phyloP scores from a whole-genome alignment of 2,797 vertebrate genomes.

The Myotis findleyi region DNA sequence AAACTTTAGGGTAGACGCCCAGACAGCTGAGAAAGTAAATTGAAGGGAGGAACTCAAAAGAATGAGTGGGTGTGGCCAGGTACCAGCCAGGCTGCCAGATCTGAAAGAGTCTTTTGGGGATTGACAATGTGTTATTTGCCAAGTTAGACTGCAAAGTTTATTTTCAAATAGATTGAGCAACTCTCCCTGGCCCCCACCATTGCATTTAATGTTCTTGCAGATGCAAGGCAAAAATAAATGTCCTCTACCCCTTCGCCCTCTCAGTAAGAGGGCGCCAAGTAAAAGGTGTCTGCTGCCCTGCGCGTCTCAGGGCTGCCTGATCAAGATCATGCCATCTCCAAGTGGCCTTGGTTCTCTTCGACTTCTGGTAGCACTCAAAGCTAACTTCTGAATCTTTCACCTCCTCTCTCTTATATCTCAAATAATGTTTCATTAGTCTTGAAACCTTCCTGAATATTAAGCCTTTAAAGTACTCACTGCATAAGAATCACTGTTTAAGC shows the following conservation, averaged over 20 bases:
- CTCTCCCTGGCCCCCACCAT: background rate
- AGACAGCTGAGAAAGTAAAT: background rate
- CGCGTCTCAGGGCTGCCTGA: background rate
- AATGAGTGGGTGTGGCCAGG: background rate
- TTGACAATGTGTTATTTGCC: background rate
- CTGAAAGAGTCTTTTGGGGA: background rate
- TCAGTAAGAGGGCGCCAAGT: background rate
- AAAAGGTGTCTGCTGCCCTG: background rate
- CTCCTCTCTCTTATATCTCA: background rate
- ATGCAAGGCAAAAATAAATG: background rate
- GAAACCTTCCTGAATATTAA: constrained; percentile 14
- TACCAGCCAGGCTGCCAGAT: background rate
- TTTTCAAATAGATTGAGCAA: background rate
- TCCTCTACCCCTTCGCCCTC: background rate
- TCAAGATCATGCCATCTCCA: background rate
- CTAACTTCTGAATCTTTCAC: background rate
- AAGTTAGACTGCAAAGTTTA: background rate
- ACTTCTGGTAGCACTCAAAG: background rate
- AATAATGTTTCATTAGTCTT: background rate
- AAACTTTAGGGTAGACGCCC: background rate
- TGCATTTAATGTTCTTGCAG: background rate
- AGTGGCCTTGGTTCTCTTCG: background rate
- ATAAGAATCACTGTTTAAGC: background rate
- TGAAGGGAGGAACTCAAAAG: background rate
- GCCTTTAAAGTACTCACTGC: background rate